A percentile compares a stretch with the other conserved stretches of the same genome.
Evolutionary conservation across 2,797 vertebrate genomes (phyloP).

Genomic region (Cossypha dichroa): DNA sequence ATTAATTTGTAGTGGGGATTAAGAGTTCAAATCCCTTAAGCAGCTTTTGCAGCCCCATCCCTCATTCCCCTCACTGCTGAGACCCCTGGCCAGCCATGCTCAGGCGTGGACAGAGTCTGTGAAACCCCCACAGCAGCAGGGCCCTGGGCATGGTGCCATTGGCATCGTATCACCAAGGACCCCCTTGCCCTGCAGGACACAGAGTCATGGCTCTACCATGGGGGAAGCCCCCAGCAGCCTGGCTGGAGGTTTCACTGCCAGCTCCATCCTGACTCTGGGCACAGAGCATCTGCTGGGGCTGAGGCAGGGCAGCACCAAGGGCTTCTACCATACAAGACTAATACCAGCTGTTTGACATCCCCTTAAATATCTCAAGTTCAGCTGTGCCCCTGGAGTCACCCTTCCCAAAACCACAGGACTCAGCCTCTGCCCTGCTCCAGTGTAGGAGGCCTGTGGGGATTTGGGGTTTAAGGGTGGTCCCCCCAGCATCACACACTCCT

Average conservation of each 20-base stretch:
- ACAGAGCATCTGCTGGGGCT: neutral
- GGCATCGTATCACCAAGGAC: neutral
- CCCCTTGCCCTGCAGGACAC: accelerated
- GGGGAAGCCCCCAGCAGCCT: neutral
- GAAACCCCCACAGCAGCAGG: neutral
- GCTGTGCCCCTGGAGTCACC: neutral
- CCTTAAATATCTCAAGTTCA: neutral
- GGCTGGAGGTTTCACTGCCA: accelerated
- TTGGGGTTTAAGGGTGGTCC: neutral
- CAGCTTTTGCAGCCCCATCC: slow-evolving; percentile 34
- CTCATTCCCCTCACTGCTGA: neutral
- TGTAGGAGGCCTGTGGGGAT: neutral
- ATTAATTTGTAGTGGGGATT: slow-evolving; percentile 61
- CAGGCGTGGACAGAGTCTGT: accelerated
- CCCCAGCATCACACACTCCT: neutral
- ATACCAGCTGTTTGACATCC: neutral
- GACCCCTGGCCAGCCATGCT: accelerated
- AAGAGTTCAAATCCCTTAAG: slow-evolving; percentile 61
- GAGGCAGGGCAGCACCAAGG: neutral
- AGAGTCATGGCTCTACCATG: accelerated
- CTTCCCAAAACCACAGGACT: neutral
- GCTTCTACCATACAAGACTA: neutral
- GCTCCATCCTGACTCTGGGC: accelerated
- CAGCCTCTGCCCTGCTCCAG: accelerated
- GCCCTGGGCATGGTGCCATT: accelerated